Evolutionary conservation across 1,140 invertebrate species (phyloP).

Genomic region (Drosophila ananassae): DNA sequence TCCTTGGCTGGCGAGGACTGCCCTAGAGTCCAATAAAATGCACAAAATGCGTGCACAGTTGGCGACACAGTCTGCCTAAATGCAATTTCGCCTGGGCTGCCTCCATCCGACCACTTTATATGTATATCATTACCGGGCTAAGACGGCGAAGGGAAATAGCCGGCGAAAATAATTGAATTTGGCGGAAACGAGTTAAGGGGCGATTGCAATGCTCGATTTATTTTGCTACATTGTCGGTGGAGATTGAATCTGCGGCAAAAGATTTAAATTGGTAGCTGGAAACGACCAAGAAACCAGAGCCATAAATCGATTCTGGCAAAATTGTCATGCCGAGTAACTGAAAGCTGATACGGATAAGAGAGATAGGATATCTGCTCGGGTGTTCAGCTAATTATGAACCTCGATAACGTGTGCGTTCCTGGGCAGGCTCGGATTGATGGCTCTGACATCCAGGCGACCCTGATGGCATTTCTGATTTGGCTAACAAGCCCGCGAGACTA

Average conservation of each 20-base stretch:
- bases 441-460: constrained; percentile 13
- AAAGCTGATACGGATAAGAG: background rate
- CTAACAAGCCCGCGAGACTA: constrained; percentile 24
- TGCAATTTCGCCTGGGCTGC: constrained; percentile 59
- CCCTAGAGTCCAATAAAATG: constrained; percentile 30
- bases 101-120: constrained; percentile 14
- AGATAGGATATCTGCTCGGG: constrained; percentile 19
- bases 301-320: constrained; percentile 57
- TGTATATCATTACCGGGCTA: constrained; percentile 44
- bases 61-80: constrained; percentile 64
- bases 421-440: constrained; percentile 42
- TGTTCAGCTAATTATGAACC: constrained; percentile 57
- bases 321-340: constrained; percentile 44
- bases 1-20: constrained; percentile 13
- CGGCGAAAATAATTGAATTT: constrained; percentile 74
- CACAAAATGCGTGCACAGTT: constrained; percentile 79
- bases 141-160: constrained; percentile 42
- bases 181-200: constrained; percentile 66
- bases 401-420: constrained; percentile 19
- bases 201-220: constrained; percentile 68
- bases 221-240: constrained; percentile 60
- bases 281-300: constrained; percentile 3
- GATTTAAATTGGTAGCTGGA: constrained; percentile 11
- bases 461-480: constrained; percentile 12
- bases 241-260: background rate